Conservation (phyloP, 92 coral and sea anemone genomes). For the Actinostola sp. region DNA sequence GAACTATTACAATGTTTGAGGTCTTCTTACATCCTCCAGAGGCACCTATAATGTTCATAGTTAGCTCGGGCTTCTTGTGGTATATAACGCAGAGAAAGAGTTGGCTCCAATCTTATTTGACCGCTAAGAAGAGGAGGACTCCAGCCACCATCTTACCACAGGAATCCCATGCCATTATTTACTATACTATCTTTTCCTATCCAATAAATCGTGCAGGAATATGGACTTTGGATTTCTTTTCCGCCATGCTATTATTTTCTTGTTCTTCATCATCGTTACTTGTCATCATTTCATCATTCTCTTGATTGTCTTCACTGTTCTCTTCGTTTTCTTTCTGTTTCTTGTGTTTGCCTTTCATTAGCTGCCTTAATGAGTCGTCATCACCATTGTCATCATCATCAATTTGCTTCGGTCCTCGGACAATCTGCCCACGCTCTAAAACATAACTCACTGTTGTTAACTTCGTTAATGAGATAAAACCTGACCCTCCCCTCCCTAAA, state of each 20-base stretch:
- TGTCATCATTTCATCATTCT: conserved; percentile 17
- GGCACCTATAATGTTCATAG: too few species aligned
- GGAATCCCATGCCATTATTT: not conserved
- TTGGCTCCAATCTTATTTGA: too few species aligned
- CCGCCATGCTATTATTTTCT: conserved; percentile 12
- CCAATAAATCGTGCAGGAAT: conserved; percentile 35
- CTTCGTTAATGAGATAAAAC: too few species aligned
- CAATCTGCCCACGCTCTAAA: conserved; percentile 33
- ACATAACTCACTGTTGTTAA: not conserved
- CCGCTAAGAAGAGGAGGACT: too few species aligned
- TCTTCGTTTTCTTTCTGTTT: conserved; percentile 15
- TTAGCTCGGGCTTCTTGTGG: too few species aligned
- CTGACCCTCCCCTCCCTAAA: not conserved
- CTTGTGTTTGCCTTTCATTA: conserved; percentile 49
- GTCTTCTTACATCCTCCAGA: too few species aligned
- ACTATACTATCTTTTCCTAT: not conserved
- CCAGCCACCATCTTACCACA: too few species aligned
- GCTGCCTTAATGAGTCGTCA: conserved; percentile 46
- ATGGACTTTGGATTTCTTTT: conserved; percentile 29
- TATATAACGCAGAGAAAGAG: too few species aligned
- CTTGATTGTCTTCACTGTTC: conserved; percentile 11
- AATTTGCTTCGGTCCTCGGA: conserved; percentile 28
- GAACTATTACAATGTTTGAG: too few species aligned
- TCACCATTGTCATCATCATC: conserved; percentile 53
- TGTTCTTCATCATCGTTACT: conserved; percentile 39